Evolutionary conservation across 2,797 vertebrate species (phyloP), one percentile per base, ranked within the genome.

Genomic region (Jordanella pulchra): DNA sequence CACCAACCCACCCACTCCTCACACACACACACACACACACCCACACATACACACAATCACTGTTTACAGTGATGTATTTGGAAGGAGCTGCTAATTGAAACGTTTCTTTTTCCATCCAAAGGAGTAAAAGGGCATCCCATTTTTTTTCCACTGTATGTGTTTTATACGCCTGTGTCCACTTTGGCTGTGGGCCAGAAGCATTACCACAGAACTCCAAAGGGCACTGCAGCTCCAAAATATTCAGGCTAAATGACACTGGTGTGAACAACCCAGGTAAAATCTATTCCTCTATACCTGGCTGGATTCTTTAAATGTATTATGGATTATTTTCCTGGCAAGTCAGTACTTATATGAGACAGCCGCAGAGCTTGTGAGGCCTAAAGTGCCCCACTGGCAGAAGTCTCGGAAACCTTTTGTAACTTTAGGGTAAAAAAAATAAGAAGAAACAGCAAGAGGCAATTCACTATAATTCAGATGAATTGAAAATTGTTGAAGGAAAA

Each of bases 31-130:
- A 68, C 73, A 76, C 69, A 71, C 50, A 76, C 66, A 78, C 75
- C 75, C 68, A 27, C 47, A 48, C 47, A 25, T 23, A 53, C 23
- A 25, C 71, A 80, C 84, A 76, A 78, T 76, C 88, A 79, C 64
- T 91, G 89, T 93, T 92, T 93, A 91, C 89, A 85, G 87, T 85
- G 80, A 82, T 82, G 81, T 84, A 81, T 91, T 93, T 92, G 88
- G 88, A 89, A 83, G 82, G 84, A 85, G 87, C 76, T 84, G 77
- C 91, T 93, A 93, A 92, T 92, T 94, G 92, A 93, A 94, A 91
- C 87, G 89, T 91, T 87, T 91, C 90, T 92, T 91, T 93, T 93
- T 93, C 92, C 91, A 87, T 90, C 86, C 77, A 79, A 87, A 88
- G 88, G 86, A 91, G 90, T 91, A 90, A 92, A 63, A 93, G 91